Base-by-base conservation (phyloP, 1,140 invertebrate genomes). In the Atta cephalotes region DNA sequence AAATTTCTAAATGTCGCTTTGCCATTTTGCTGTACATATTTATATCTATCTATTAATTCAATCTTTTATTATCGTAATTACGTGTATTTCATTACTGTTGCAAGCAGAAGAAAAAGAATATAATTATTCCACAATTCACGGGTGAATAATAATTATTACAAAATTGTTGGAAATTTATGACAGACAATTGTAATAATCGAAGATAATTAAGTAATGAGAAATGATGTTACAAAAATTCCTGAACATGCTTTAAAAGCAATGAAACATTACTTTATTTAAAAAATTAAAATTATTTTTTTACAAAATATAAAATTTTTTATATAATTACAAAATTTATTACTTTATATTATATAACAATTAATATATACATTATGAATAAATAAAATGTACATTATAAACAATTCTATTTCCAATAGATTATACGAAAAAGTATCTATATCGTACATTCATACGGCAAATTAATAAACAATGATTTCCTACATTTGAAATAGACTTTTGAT, bases 51-150 rank as follows among this genome's bases (percentile, higher is more conserved):
- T 25, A 70, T 70, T 70, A 70, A 49, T 39, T 49, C 3, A 18
- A 49, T 70, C 12, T 49, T 45, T 70, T 70, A 70, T 49, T 70
- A 70, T 70, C 14, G 18, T 49, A 70, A 49, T 70, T 70, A 49
- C 25, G 25, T 25, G 25, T 70, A 49, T 70, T 49, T 70, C 6
- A 70, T 70, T 70, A 70, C 25, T 70, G n/a, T 25, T 16, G 39
- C 21, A 49, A 25, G 14, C 4, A 39, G 16, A 16, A 35, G 7
- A 66, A 25, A 49, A 70, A 70, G 14, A 49, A 21, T 49, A 7
- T 45, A 45, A 45, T 45, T 45, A 45, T 45, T 45, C 3, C 4
- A 14, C 21, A 25, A 70, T 49, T 49, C 12, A 70, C 31, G 6
- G 12, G 3, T 1, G 12, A 14, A 21, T 70, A 70, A 45, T 70